Evolutionary conservation across 2,113 vertebrate genomes (phyloP), one percentile per base, ranked within the genome.

Genomic region (Atractosteus spatula): DNA sequence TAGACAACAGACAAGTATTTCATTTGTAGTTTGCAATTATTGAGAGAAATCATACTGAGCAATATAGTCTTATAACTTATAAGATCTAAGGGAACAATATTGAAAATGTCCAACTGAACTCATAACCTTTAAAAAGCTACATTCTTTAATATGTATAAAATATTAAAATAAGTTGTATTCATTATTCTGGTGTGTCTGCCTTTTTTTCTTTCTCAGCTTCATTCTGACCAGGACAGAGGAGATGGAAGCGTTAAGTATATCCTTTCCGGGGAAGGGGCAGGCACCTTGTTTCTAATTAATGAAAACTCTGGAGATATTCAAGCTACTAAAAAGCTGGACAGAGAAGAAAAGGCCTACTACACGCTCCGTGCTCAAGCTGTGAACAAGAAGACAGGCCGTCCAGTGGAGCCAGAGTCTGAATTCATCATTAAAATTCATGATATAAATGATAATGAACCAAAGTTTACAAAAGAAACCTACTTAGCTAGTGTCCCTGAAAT

Each of bases 351-450:
- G 56, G 93, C 96, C 41, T 86, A 94, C 69, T 99, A 99, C 73
- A 90, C 94, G 5, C 94, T 99, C 41, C 89, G 92, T 59, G 97
- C 97, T 76, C 97, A 98, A 85, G 97, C 96, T 43, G 83, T 99
- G 87, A 96, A 96, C 81, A 88, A 94, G 74, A 92, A 85, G 77
- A 97, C 95, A 2, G 95, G 95, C 62, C 83, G 88, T 1, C 94
- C 97, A 76, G 92, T 99, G 82, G 97, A 99, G 73, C 93, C 94
- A 0, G 96, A 97, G 88, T 99, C 97, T 0, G 96, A 99, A 78
- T 99, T 99, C 74, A 94, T 98, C 76, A 98, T 99, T 82, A 99
- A 99, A 86, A 99, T 99, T 66, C 97, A 99, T 0, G 97, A 99
- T 84, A 98, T 99, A 82, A 99, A 99, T 74, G 97, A 99, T 87